phyloP scores from a whole-genome alignment of 2,888 invertebrate genomes.

The Trachelus stipa region DNA sequence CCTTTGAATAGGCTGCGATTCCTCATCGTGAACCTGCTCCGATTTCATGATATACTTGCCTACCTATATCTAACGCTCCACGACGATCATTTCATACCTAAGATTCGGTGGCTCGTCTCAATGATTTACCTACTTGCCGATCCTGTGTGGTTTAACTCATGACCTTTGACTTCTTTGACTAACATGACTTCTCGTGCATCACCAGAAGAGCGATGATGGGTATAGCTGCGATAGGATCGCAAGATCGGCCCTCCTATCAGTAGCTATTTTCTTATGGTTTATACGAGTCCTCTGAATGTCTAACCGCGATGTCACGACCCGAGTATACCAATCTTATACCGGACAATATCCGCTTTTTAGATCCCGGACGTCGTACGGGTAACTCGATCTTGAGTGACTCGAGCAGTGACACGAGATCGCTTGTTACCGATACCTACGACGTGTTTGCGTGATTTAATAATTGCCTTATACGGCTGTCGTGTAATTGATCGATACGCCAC shows the following conservation, averaged over 20 bases:
- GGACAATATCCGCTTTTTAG: neutral
- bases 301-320: neutral
- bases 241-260: neutral
- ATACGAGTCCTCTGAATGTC: neutral
- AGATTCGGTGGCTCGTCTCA: neutral
- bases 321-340: neutral
- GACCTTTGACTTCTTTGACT: neutral
- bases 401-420: conserved; percentile 37
- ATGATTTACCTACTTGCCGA: neutral
- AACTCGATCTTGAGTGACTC: conserved; percentile 34
- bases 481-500: conserved; percentile 38
- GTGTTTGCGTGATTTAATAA: conserved; percentile 42
- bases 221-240: neutral
- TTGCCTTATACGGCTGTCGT: conserved; percentile 36
- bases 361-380: conserved; percentile 19
- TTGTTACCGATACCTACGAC: conserved; percentile 41
- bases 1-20: neutral
- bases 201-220: neutral
- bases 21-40: neutral
- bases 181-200: neutral
- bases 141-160: neutral
- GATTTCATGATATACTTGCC: neutral
- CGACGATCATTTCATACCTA: neutral
- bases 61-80: neutral
- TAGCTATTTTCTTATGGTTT: neutral